These are phyloP conservation scores for Meteorus colon DNA, from an alignment of 2,888 invertebrate genomes.

Conservation along the genomic window DNA sequence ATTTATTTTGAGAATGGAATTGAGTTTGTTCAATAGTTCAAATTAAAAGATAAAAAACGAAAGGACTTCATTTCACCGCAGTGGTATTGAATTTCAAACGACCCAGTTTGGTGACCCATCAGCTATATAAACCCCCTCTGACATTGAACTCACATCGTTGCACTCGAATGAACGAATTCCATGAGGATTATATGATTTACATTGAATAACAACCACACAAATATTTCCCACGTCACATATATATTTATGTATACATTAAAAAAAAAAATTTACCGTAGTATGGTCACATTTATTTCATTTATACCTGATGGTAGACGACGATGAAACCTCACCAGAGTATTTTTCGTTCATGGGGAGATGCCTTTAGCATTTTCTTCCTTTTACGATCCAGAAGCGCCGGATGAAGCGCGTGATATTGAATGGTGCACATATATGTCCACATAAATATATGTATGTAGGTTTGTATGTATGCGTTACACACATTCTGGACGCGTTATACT, in stretches of 20 bases:
- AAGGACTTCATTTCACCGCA: background rate
- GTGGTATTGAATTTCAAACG: conserved; percentile 46
- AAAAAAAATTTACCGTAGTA: background rate
- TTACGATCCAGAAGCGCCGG: conserved; percentile 37
- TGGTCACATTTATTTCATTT: background rate
- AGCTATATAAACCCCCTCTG: conserved; percentile 19
- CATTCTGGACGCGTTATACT: conserved; percentile 1
- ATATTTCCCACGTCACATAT: conserved; percentile 40
- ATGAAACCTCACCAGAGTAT: background rate
- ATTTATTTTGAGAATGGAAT: background rate
- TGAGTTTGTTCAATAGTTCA: background rate
- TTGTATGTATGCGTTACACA: conserved; percentile 17
- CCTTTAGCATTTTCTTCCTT: conserved; percentile 17
- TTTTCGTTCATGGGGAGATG: background rate
- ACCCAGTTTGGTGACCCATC: conserved; percentile 40
- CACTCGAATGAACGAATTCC: conserved; percentile 42
- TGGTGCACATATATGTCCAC: background rate
- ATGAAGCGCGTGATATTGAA: background rate
- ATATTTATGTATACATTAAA: background rate
- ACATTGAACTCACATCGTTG: conserved; percentile 44
- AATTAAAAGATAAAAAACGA: background rate
- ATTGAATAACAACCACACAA: conserved; percentile 23
- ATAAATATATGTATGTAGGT: background rate
- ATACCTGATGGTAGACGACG: conserved; percentile 15
- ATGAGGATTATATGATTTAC: conserved; percentile 36